These are phyloP conservation scores for Hetaerina titia DNA, from an alignment of 2,888 invertebrate species.

Conservation along the genomic window DNA sequence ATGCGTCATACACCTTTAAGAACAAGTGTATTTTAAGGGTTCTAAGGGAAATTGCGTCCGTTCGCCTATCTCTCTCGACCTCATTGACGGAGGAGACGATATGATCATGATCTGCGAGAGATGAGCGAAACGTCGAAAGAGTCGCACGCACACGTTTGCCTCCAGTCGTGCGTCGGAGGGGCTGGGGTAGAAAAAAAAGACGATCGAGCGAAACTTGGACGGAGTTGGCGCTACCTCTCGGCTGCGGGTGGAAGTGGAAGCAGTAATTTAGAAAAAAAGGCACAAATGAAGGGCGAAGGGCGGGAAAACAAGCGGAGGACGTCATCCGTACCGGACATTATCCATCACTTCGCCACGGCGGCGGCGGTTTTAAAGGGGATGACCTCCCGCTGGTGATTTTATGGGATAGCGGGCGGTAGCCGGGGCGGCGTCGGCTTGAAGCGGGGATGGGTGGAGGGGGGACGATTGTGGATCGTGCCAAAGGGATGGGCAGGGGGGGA, in stretches of 20 bases:
- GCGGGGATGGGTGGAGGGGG: background rate
- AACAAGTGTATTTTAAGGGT: no score
- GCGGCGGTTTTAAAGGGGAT: background rate
- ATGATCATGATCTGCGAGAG: background rate
- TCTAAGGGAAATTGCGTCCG: no score
- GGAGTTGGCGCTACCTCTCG: background rate
- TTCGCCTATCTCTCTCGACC: background rate
- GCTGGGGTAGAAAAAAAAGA: background rate
- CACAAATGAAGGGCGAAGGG: background rate
- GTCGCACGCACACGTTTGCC: background rate
- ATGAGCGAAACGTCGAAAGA: background rate
- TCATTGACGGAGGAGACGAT: background rate
- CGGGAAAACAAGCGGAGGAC: constrained; percentile 13
- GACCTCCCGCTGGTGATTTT: background rate
- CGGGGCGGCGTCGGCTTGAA: background rate
- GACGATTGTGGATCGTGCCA: background rate
- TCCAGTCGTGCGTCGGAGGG: background rate
- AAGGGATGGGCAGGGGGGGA: background rate
- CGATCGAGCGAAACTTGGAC: background rate
- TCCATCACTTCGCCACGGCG: constrained; percentile 23
- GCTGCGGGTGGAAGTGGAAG: background rate
- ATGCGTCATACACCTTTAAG: no score
- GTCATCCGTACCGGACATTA: constrained; percentile 52
- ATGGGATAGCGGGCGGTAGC: background rate
- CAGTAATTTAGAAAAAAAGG: constrained; percentile 11